Conservation (phyloP, 1,140 invertebrate genomes). For the Whitmania pigra region DNA sequence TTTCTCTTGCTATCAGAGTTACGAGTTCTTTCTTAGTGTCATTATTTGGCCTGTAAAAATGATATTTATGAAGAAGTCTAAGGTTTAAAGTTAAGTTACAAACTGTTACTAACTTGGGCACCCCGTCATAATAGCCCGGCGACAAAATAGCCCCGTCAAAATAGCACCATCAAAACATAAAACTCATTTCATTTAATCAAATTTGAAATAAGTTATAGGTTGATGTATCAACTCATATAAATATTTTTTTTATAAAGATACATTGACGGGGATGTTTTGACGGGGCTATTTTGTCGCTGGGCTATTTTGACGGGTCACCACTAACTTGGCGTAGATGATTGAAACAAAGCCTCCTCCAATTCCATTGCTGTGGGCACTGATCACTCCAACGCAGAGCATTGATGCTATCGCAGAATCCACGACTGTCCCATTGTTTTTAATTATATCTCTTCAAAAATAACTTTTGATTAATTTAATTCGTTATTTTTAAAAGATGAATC, state of each 20-base stretch:
- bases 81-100: not conserved
- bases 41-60: constrained; percentile 10
- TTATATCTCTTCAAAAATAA: not conserved
- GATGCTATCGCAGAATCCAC: constrained; percentile 13
- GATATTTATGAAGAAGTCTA: not conserved
- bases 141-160: too few relatives aligned
- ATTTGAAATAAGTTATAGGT: too few relatives aligned
- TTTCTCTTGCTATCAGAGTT: constrained; percentile 31
- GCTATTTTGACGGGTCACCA: too few relatives aligned
- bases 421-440: not conserved
- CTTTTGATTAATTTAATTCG: not conserved
- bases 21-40: constrained; percentile 15
- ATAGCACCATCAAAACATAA: too few relatives aligned
- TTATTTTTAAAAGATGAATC: not conserved
- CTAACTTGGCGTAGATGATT: constrained; percentile 9
- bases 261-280: too few relatives aligned
- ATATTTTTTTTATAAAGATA: too few relatives aligned
- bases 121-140: too few relatives aligned
- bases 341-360: constrained; percentile 9
- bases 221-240: too few relatives aligned
- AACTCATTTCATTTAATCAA: too few relatives aligned
- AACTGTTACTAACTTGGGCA: not conserved
- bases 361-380: constrained; percentile 10
- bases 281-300: too few relatives aligned
- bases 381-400: constrained; percentile 9